Base-by-base conservation (phyloP, 2,113 vertebrate species). In the Percopsis transmontana region DNA sequence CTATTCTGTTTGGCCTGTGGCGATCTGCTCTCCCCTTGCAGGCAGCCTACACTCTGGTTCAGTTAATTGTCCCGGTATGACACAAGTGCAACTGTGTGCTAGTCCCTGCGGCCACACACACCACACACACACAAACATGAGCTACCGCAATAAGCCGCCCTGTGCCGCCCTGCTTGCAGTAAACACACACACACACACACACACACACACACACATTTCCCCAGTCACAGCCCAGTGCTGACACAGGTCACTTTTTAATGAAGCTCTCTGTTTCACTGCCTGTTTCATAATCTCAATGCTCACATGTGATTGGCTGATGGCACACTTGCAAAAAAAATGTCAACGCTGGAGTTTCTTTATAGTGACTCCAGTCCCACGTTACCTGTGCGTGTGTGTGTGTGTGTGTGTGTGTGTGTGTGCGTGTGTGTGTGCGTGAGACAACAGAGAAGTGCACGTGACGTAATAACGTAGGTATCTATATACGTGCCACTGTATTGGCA, bases 221-320 rank as follows among this genome's bases (percentile, higher is more conserved):
- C 63, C 42, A 53, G 60, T 69, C 72, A 56, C 81, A 21, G 8
- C 4, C 48, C 2, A 14, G 10, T 10, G n/a, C 48, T 2, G 2
- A 20, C 57, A 74, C 91, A 91, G 89, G 83, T 63, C 86, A 74
- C 82, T 87, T 85, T 88, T 89, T 91, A 91, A 93, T 91, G 89
- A 92, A 90, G 75, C 86, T 88, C 83, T 79, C 80, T 79, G 77
- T 91, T 92, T 91, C 86, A 91, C 87, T 87, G 85, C 70, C 65
- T 55, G 53, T 86, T 82, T 87, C 79, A 70, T 84, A 83, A 90
- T 89, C 86, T 90, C 85, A 81, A 77, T 63, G 77, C 86, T 79
- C 72, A n/a, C 64, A 72, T 65, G 14, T 80, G 82, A 89, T 88
- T 89, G 90, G 90, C 87, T 83, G 82, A 60, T 21, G 68, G 72